Conservation (phyloP, 2,113 vertebrate species). For the Neomonachus schauinslandi region DNA sequence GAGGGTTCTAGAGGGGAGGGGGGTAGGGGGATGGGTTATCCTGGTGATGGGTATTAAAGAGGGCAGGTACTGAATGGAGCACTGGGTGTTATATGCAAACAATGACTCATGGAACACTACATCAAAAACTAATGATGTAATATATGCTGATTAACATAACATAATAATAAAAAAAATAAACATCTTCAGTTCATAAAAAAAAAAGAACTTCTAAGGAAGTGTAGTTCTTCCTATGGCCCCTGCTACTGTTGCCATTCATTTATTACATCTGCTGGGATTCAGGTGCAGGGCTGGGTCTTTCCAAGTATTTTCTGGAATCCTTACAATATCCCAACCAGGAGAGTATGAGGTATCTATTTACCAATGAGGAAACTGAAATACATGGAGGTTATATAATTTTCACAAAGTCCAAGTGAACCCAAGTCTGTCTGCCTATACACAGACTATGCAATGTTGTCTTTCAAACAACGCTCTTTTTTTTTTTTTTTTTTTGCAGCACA, state of each 20-base stretch:
- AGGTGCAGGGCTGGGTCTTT: not conserved
- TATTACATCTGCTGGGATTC: not conserved
- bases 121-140: too few relatives aligned
- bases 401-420: not conserved
- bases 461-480: not conserved
- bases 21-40: too few relatives aligned
- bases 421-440: not conserved
- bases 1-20: too few relatives aligned
- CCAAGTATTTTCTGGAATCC: not conserved
- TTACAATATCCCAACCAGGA: not conserved
- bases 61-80: too few relatives aligned
- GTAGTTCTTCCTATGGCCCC: not conserved
- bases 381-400: not conserved
- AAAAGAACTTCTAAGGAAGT: not conserved
- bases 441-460: not conserved
- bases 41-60: too few relatives aligned
- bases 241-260: not conserved
- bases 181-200: too few relatives aligned
- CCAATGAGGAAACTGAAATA: not conserved
- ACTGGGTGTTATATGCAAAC: too few relatives aligned
- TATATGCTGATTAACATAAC: too few relatives aligned
- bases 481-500: not conserved
- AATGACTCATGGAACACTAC: too few relatives aligned
- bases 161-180: too few relatives aligned
- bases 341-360: not conserved